Percentiles rank a stretch among this genome's conserved stretches.
Evolutionary conservation across 2,888 invertebrate species (phyloP).

Genomic region (Brachylomia viminalis): DNA sequence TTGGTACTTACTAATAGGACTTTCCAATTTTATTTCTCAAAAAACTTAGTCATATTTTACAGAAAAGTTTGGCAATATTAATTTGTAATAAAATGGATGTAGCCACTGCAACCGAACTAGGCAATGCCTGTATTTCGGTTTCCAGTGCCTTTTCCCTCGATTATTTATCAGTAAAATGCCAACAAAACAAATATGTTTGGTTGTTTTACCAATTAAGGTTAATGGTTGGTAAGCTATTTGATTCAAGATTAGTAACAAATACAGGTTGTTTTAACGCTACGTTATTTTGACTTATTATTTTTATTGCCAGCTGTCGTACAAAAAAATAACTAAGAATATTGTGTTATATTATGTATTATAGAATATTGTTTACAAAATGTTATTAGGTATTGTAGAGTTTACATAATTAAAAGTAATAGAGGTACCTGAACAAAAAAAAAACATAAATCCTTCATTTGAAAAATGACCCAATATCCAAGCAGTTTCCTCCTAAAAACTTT

Average conservation of each 20-base stretch:
- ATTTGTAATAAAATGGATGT: too few relatives aligned
- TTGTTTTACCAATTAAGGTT: too few relatives aligned
- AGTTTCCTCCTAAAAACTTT: not conserved
- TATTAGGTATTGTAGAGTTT: not conserved
- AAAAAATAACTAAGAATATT: not conserved
- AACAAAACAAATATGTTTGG: too few relatives aligned
- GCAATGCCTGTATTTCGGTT: too few relatives aligned
- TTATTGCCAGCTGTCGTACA: not conserved
- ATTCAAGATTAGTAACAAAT: not conserved
- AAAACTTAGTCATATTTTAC: too few relatives aligned
- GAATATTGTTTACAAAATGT: not conserved
- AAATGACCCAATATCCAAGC: not conserved
- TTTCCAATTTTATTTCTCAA: not conserved
- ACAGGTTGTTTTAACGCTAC: not conserved
- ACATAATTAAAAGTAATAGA: not conserved
- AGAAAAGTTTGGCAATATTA: too few relatives aligned
- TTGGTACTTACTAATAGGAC: not conserved
- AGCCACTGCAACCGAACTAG: too few relatives aligned
- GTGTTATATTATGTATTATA: too few relatives aligned
- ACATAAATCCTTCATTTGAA: not conserved
- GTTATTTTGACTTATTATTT: not conserved
- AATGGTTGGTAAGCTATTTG: not conserved
- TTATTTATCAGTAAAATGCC: too few relatives aligned
- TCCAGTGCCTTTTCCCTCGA: too few relatives aligned
- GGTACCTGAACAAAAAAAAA: not conserved